A percentile compares a stretch with the other conserved stretches of the same genome.
phyloP scores from a whole-genome alignment of 2,888 invertebrate genomes.

The Colostygia pectinataria region DNA sequence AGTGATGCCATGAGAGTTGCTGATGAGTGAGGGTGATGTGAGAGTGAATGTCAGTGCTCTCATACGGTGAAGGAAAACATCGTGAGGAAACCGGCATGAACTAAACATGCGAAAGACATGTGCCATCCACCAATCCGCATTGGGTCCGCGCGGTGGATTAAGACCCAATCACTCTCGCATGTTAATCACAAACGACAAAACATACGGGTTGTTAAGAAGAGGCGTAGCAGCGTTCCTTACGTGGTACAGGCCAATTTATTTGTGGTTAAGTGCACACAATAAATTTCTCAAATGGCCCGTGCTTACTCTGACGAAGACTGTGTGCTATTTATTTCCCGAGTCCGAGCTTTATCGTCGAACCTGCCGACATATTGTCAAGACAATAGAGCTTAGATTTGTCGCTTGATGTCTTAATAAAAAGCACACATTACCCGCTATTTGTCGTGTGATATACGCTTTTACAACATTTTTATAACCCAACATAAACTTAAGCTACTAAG shows the following conservation, averaged over 20 bases:
- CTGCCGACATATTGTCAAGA: conserved; percentile 61
- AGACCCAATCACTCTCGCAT: too few relatives aligned
- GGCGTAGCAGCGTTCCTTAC: conserved; percentile 42
- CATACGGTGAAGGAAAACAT: too few relatives aligned
- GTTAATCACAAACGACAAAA: conserved; percentile 18
- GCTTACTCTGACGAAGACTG: conserved; percentile 72
- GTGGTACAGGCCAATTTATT: conserved; percentile 76
- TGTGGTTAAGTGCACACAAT: conserved; percentile 81
- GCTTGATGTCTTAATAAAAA: conserved; percentile 63
- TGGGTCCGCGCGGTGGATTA: too few relatives aligned
- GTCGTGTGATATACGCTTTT: conserved; percentile 55
- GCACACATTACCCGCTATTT: conserved; percentile 54
- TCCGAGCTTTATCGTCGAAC: conserved; percentile 65
- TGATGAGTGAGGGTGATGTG: too few relatives aligned
- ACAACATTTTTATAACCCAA: conserved; percentile 48
- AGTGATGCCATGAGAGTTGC: too few relatives aligned
- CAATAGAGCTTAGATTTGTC: conserved; percentile 66
- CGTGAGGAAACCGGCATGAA: too few relatives aligned
- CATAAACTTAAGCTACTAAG: conserved; percentile 50
- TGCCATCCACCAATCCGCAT: too few relatives aligned
- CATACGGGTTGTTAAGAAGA: conserved; percentile 19
- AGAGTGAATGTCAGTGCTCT: too few relatives aligned
- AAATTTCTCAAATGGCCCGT: conserved; percentile 81
- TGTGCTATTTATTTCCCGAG: conserved; percentile 76
- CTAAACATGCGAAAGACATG: too few relatives aligned